A percentile compares a stretch with the other conserved stretches of the same genome.
phyloP scores from a whole-genome alignment of 2,113 vertebrate species.

The Circaetus cinerascens region DNA sequence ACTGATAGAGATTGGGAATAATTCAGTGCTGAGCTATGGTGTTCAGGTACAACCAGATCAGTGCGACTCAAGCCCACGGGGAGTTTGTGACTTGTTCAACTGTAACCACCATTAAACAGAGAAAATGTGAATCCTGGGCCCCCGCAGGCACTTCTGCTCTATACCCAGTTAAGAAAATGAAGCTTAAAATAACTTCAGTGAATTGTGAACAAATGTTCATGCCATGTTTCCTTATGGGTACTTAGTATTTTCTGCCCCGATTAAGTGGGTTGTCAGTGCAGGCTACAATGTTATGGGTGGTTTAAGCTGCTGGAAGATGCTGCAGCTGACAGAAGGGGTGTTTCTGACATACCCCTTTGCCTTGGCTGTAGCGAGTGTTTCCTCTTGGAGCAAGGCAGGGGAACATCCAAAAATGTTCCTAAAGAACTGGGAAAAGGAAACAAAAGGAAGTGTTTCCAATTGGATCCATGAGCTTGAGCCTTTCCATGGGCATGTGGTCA shows the following conservation, averaged over 20 bases:
- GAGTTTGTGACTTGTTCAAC: not conserved
- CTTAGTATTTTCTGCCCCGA: not conserved
- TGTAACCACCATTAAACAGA: not conserved
- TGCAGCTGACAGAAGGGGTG: not conserved
- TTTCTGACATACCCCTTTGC: not conserved
- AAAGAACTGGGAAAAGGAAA: not conserved
- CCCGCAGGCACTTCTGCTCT: not conserved
- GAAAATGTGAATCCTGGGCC: not conserved
- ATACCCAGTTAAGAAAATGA: not conserved
- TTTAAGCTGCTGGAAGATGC: not conserved
- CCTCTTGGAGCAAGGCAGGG: not conserved
- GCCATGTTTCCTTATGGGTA: not conserved
- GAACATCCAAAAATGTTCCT: not conserved
- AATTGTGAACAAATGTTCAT: not conserved
- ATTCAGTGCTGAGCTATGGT: not conserved
- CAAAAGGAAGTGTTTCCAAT: not conserved
- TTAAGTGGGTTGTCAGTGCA: not conserved
- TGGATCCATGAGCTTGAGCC: not conserved
- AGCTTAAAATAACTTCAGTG: not conserved
- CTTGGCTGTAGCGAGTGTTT: not conserved
- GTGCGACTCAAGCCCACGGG: not conserved
- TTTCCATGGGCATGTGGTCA: not conserved
- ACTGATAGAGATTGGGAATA: not conserved
- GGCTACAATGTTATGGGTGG: fast-evolving
- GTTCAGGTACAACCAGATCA: not conserved